A percentile compares a stretch with the other conserved stretches of the same genome.
Conservation (phyloP, 1,140 invertebrate species). For the Delia radicum region DNA sequence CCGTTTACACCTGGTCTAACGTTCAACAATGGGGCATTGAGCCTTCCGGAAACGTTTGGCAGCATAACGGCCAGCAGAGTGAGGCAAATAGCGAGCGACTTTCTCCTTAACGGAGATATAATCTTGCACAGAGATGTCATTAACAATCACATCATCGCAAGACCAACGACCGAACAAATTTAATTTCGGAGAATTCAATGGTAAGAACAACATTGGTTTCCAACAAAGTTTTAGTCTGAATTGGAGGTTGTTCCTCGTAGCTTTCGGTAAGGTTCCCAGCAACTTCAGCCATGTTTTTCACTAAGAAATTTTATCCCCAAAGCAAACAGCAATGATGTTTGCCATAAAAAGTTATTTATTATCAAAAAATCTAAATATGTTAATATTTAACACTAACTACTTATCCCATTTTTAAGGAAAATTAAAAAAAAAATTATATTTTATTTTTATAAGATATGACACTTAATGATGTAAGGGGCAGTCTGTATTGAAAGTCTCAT, state of each 20-base stretch:
- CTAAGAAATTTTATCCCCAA: constrained; percentile 50
- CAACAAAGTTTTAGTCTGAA: constrained; percentile 46
- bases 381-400: too few species aligned
- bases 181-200: constrained; percentile 89
- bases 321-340: constrained; percentile 54
- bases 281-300: constrained; percentile 55
- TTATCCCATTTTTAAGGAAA: too few species aligned
- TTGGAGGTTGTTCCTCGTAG: constrained; percentile 51
- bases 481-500: too few species aligned
- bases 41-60: constrained; percentile 98
- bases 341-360: constrained; percentile 56
- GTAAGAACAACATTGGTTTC: constrained; percentile 59
- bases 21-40: constrained; percentile 98
- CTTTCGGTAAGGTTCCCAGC: constrained; percentile 49
- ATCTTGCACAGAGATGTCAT: constrained; percentile 94
- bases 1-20: constrained; percentile 99
- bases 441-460: too few species aligned
- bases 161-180: constrained; percentile 98
- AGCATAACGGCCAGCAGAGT: constrained; percentile 97
- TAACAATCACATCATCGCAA: constrained; percentile 96
- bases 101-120: constrained; percentile 99
- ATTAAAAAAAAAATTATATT: too few species aligned
- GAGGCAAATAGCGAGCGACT: constrained; percentile 96
- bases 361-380: too few species aligned
- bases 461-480: too few species aligned